These are phyloP conservation scores for Nasonia oneida DNA, from an alignment of 2,888 invertebrate species.

Conservation along the genomic window DNA sequence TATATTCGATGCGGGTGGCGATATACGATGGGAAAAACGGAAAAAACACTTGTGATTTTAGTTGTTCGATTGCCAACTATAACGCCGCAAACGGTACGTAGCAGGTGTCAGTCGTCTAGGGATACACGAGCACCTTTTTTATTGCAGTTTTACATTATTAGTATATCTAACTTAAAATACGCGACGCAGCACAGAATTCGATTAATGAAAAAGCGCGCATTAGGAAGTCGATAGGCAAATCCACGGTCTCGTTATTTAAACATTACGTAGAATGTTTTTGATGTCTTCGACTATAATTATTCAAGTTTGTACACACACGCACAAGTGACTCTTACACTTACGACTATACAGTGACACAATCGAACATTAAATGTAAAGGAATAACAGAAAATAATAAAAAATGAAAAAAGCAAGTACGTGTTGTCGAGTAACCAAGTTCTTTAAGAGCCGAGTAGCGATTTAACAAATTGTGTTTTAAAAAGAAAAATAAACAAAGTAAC, in stretches of 20 bases:
- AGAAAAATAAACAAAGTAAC: slow-evolving; percentile 39
- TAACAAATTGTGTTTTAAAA: slow-evolving; percentile 62
- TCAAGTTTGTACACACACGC: slow-evolving; percentile 78
- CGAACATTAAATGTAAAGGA: slow-evolving; percentile 74
- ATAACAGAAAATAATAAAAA: slow-evolving; percentile 64
- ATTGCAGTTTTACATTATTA: not conserved
- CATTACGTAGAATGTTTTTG: slow-evolving; percentile 78
- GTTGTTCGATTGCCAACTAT: slow-evolving; percentile 60
- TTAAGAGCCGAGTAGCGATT: slow-evolving; percentile 76
- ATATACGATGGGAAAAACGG: slow-evolving; percentile 11
- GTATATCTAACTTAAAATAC: not conserved
- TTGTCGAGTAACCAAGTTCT: slow-evolving; percentile 78
- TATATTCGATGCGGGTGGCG: slow-evolving; percentile 19
- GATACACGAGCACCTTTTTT: slow-evolving; percentile 20
- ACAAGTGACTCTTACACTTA: slow-evolving; percentile 75
- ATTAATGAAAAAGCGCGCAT: slow-evolving; percentile 56
- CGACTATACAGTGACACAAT: slow-evolving; percentile 71
- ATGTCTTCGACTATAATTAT: slow-evolving; percentile 79
- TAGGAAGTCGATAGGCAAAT: slow-evolving; percentile 64
- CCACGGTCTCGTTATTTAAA: slow-evolving; percentile 75
- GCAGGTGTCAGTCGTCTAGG: not conserved
- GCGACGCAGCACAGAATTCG: slow-evolving; percentile 9
- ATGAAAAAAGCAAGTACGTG: slow-evolving; percentile 72
- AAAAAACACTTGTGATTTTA: slow-evolving; percentile 43
- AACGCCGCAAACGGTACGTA: not conserved